Conservation (phyloP, 2,888 invertebrate genomes). For the Stenoptilia bipunctidactyla region DNA sequence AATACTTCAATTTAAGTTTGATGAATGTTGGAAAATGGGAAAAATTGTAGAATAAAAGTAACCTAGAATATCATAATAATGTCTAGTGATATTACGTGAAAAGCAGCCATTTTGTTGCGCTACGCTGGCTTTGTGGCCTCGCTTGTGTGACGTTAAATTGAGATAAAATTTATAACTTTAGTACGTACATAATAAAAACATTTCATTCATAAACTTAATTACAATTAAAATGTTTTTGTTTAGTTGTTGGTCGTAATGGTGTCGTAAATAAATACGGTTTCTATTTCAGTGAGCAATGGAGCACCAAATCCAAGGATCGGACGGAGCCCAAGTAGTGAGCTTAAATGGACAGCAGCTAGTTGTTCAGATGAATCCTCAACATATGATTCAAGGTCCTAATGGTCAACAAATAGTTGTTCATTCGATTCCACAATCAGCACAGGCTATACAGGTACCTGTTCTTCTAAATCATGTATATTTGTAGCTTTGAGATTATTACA, state of each 20-base stretch:
- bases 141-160: slow-evolving; percentile 33
- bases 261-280: too few species aligned
- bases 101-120: slow-evolving; percentile 67
- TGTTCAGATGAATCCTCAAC: slow-evolving; percentile 66
- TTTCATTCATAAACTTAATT: too few species aligned
- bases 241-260: too few species aligned
- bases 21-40: slow-evolving; percentile 2
- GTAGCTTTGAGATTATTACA: too few species aligned
- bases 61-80: slow-evolving; percentile 21
- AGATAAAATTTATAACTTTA: too few species aligned
- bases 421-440: slow-evolving; percentile 71
- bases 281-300: slow-evolving; percentile 56
- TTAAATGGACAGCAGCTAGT: slow-evolving; percentile 74
- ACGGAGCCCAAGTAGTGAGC: slow-evolving; percentile 76
- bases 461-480: too few species aligned
- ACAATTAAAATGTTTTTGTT: too few species aligned
- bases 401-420: slow-evolving; percentile 82
- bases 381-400: slow-evolving; percentile 76
- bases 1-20: slow-evolving; percentile 33
- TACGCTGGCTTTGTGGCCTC: slow-evolving; percentile 34
- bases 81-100: slow-evolving; percentile 38
- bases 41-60: neutral
- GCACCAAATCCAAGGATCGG: slow-evolving; percentile 68
- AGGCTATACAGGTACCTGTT: slow-evolving; percentile 71
- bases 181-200: too few species aligned